phyloP scores from a whole-genome alignment of 1,140 invertebrate species.

The Zaprionus lachaisei region DNA sequence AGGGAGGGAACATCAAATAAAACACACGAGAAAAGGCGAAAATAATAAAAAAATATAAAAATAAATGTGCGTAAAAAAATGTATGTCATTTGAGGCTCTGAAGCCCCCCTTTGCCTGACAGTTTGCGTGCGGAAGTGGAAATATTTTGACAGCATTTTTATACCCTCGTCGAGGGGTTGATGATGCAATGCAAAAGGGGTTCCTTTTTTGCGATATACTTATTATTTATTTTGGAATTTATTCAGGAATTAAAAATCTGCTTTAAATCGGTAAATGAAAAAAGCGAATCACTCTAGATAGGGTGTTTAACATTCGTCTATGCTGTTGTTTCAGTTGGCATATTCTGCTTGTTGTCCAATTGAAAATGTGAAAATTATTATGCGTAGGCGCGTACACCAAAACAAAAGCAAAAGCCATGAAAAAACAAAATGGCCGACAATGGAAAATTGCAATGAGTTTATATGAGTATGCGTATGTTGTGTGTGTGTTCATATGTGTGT shows the following conservation, averaged over 20 bases:
- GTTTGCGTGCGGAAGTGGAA: conserved; percentile 63
- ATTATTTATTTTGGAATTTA: neutral
- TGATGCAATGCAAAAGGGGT: neutral
- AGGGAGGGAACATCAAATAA: conserved; percentile 41
- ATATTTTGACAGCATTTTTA: conserved; percentile 70
- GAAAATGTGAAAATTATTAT: conserved; percentile 73
- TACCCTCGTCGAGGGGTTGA: conserved; percentile 15
- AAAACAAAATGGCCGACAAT: conserved; percentile 75
- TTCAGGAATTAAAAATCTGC: neutral
- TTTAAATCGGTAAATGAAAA: neutral
- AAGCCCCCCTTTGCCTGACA: conserved; percentile 40
- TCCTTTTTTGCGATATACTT: neutral
- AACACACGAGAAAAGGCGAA: conserved; percentile 43
- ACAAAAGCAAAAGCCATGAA: conserved; percentile 44
- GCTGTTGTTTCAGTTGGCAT: neutral
- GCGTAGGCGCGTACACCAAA: conserved; percentile 62
- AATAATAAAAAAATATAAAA: conserved; percentile 40
- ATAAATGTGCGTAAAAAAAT: conserved; percentile 56
- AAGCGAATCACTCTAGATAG: neutral
- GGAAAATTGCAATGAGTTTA: conserved; percentile 42
- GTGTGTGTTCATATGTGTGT: conserved; percentile 22
- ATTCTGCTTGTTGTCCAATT: conserved; percentile 43
- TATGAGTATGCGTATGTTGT: conserved; percentile 2
- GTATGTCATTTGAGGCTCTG: conserved; percentile 58
- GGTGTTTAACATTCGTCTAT: conserved; percentile 6